A percentile compares a stretch with the other conserved stretches of the same genome.
These are phyloP conservation scores for Wasmannia auropunctata DNA, from an alignment of 1,140 invertebrate species.

Conservation along the genomic window DNA sequence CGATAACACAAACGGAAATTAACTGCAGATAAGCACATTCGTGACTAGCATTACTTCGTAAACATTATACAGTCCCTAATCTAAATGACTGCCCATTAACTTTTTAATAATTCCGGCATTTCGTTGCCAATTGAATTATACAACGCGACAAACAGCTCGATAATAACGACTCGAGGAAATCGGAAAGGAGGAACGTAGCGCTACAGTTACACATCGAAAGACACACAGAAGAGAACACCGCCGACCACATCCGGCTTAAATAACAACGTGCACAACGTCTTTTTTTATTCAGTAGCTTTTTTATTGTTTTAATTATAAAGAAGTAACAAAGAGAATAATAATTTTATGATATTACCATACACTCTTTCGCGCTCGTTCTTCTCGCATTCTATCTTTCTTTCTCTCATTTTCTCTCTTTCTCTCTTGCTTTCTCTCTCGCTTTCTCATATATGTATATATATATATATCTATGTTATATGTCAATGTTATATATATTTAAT, in stretches of 20 bases:
- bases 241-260: constrained; percentile 61
- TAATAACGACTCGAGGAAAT: constrained; percentile 37
- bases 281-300: constrained; percentile 84
- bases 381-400: constrained; percentile 54
- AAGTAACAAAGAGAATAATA: constrained; percentile 86
- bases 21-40: neutral
- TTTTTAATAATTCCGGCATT: neutral
- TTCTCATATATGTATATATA: constrained; percentile 62
- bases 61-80: neutral
- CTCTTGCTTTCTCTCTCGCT: constrained; percentile 52
- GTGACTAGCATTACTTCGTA: neutral
- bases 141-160: constrained; percentile 19
- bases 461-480: constrained; percentile 67
- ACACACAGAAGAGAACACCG: constrained; percentile 24
- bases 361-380: constrained; percentile 70
- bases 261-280: constrained; percentile 71
- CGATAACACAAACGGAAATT: constrained; percentile 16
- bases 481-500: constrained; percentile 73
- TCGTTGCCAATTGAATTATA: neutral
- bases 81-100: neutral
- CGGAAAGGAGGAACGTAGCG: neutral
- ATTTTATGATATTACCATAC: constrained; percentile 83
- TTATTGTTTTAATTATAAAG: constrained; percentile 85
- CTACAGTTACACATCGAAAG: constrained; percentile 33
- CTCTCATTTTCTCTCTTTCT: constrained; percentile 13